phyloP scores from a whole-genome alignment of 2,888 invertebrate genomes.

The Margaritifera margaritifera region DNA sequence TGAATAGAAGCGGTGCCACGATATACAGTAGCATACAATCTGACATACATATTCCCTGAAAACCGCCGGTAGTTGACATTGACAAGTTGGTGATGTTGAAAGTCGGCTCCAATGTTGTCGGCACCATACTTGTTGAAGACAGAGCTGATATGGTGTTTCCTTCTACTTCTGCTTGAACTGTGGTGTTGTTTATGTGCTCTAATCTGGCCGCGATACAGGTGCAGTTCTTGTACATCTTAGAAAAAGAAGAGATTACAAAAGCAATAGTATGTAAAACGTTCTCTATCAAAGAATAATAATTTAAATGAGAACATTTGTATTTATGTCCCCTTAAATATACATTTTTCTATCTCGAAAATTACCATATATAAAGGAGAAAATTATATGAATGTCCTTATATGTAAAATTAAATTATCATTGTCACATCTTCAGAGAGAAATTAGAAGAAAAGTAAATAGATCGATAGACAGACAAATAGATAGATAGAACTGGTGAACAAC shows the following conservation, averaged over 20 bases:
- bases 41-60: constrained; percentile 43
- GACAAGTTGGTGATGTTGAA: constrained; percentile 24
- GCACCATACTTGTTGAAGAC: constrained; percentile 4
- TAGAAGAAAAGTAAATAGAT: too few species aligned
- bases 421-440: too few species aligned
- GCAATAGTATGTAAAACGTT: not conserved
- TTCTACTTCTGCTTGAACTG: constrained; percentile 1
- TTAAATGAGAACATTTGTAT: not conserved
- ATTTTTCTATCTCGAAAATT: too few species aligned
- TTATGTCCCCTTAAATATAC: too few species aligned
- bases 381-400: too few species aligned
- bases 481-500: too few species aligned
- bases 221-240: constrained; percentile 45
- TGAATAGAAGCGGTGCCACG: constrained; percentile 42
- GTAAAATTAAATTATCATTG: too few species aligned
- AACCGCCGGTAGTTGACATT: constrained; percentile 22
- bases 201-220: constrained; percentile 31
- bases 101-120: constrained; percentile 4
- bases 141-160: constrained; percentile 2
- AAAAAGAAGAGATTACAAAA: not conserved
- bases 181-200: constrained; percentile 11
- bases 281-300: not conserved
- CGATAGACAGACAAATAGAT: too few species aligned
- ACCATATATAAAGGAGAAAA: too few species aligned
- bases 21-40: constrained; percentile 45